These are phyloP conservation scores for Brachyalestes nurse DNA, from an alignment of 2,797 vertebrate genomes.

Conservation along the genomic window DNA sequence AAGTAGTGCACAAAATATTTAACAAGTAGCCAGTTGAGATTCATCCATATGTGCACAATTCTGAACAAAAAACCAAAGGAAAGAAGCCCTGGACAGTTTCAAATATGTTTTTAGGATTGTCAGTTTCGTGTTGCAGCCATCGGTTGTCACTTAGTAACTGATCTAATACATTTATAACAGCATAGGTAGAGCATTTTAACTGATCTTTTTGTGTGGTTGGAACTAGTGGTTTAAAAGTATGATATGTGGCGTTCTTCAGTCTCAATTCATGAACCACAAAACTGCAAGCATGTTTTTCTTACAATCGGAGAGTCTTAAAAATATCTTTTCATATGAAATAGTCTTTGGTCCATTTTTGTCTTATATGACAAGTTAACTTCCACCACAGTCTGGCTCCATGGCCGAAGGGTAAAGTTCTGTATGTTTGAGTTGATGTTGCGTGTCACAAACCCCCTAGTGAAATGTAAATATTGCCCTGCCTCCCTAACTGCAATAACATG, in stretches of 20 bases:
- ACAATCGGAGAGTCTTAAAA: not conserved
- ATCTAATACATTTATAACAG: not conserved
- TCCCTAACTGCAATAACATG: conserved; percentile 64
- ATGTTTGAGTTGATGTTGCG: conserved; percentile 37
- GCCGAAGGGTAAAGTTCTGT: not conserved
- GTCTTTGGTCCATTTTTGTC: conserved; percentile 2
- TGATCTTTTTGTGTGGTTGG: not conserved
- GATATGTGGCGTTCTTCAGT: not conserved
- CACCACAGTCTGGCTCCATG: conserved; percentile 4
- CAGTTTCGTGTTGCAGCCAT: too few relatives aligned
- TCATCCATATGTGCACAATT: too few relatives aligned
- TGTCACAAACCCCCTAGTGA: conserved; percentile 34
- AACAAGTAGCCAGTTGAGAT: too few relatives aligned
- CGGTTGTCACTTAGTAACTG: too few relatives aligned
- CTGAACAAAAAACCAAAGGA: too few relatives aligned
- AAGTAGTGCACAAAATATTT: too few relatives aligned
- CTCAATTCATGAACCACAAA: not conserved
- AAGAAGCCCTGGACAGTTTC: too few relatives aligned
- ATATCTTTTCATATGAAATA: not conserved
- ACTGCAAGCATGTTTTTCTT: not conserved
- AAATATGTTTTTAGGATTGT: too few relatives aligned
- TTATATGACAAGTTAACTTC: not conserved
- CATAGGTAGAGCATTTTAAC: not conserved
- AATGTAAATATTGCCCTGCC: conserved; percentile 44
- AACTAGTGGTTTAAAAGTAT: not conserved